Evolutionary conservation across 1,140 invertebrate species (phyloP), one percentile per base, ranked within the genome.

Genomic region (Drosophila malerkotliana): DNA sequence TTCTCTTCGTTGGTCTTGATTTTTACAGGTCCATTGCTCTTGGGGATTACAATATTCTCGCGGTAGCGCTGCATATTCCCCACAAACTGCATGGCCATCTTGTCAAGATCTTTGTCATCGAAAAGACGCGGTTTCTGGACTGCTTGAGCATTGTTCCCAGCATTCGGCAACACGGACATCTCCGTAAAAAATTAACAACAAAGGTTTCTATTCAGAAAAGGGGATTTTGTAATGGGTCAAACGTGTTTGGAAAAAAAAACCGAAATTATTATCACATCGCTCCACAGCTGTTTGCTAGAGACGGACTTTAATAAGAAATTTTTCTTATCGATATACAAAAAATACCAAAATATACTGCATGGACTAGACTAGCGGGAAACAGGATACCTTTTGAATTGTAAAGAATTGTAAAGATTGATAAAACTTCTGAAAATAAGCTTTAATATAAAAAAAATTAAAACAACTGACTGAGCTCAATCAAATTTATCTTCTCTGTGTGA

Each of bases 1-100:
- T 97, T 97, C 90, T 98, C 97, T 91, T 98, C 96, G 77, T 96
- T 95, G 1, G 95, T 95, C 93, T 97, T 98, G 37, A 98, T 96
- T 58, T 94, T 92, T 4, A 96, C 93, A 6, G 96, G 96, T 8
- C 95, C 96, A 51, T 97, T 92, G 30, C 93, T 94, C 84, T 94
- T 94, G 8, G 97, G 97, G 88, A 98, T 96, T 56, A 98, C 94
- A 18, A 98, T 95, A 84, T 96, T 96, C 90, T 96, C 96, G 52
- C 96, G 93, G 90, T 94, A 96, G 77, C 95, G 93, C 28, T 93
- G 92, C 62, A 94, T 93, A 71, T 95, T 95, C 10, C 94, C 94
- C 1, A 95, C 92, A 63, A 95, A 94, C 84, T 95, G 94, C 82
- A 94, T 94, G n/a, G 94, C 94, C 60, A 95, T 90, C 47, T 92